These are phyloP conservation scores for Drosophila mimica DNA, from an alignment of 2,888 invertebrate species.

Conservation along the genomic window DNA sequence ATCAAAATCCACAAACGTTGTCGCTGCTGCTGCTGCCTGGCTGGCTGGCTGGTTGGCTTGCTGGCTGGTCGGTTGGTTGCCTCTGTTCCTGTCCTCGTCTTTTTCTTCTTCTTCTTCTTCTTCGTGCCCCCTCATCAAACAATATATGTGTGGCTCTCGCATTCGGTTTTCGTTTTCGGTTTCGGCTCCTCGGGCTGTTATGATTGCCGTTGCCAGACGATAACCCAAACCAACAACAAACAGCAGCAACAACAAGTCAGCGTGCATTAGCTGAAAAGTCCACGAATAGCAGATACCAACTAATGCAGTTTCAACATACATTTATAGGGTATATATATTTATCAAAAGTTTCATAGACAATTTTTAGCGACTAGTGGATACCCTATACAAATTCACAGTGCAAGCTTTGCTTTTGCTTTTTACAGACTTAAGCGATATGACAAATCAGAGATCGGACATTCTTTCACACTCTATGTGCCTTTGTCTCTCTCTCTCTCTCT, in stretches of 20 bases:
- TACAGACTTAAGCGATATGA: background rate
- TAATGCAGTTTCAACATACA: background rate
- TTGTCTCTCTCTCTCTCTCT: too few species aligned
- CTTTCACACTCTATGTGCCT: too few species aligned
- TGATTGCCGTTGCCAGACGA: conserved; percentile 80
- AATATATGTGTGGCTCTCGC: conserved; percentile 43
- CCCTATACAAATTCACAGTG: background rate
- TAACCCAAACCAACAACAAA: conserved; percentile 67
- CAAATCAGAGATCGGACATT: background rate
- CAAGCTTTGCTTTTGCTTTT: background rate
- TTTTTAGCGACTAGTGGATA: background rate
- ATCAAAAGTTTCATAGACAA: background rate
- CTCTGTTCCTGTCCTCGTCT: conserved; percentile 35
- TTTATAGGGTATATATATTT: background rate
- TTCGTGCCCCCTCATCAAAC: conserved; percentile 29
- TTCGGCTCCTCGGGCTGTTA: conserved; percentile 74
- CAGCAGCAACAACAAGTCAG: conserved; percentile 26
- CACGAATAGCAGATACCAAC: background rate
- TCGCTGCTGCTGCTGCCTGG: conserved; percentile 36
- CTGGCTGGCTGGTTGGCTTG: conserved; percentile 27
- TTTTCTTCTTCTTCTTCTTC: conserved; percentile 11
- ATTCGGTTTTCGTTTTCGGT: conserved; percentile 46
- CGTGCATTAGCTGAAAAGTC: background rate
- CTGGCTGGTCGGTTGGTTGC: conserved; percentile 26
- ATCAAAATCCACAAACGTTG: conserved; percentile 79